A percentile compares a stretch with the other conserved stretches of the same genome.
phyloP scores from a whole-genome alignment of 30 jellyfish, hydroid and myxozoan genomes.

The Rhopilema esculentum region DNA sequence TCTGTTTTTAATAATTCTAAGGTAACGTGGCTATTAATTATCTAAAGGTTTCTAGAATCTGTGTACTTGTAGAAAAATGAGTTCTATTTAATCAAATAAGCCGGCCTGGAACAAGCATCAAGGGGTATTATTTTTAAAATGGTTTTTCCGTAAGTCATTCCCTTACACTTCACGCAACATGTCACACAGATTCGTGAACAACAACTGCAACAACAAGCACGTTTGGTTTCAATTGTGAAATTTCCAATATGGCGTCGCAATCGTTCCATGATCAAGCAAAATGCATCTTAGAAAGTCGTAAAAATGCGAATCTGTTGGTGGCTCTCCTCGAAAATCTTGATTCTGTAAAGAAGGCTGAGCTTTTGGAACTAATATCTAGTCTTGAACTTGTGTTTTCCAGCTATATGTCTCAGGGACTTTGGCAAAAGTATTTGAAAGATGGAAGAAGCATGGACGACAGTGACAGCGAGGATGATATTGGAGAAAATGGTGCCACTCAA shows the following conservation, averaged over 20 bases:
- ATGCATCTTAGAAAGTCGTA: slow-evolving; percentile 44
- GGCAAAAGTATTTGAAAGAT: slow-evolving; percentile 48
- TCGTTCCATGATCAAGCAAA: slow-evolving; percentile 38
- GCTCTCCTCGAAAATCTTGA: slow-evolving; percentile 48
- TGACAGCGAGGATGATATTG: background rate
- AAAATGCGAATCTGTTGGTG: slow-evolving; percentile 67
- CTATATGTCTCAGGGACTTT: slow-evolving; percentile 21
- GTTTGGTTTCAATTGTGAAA: background rate
- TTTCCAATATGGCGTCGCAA: slow-evolving; percentile 57
- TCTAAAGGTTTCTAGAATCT: too few relatives aligned
- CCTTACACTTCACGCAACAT: too few relatives aligned
- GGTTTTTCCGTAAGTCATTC: too few relatives aligned
- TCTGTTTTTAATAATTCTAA: too few relatives aligned
- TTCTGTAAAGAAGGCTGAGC: slow-evolving; percentile 5
- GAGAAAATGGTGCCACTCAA: background rate
- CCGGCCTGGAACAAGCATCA: too few relatives aligned
- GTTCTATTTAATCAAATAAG: too few relatives aligned
- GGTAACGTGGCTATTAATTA: too few relatives aligned
- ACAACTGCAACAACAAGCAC: slow-evolving; percentile 31
- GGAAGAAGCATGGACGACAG: background rate
- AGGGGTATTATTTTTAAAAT: too few relatives aligned
- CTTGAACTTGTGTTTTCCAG: slow-evolving; percentile 38
- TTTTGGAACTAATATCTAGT: slow-evolving; percentile 14
- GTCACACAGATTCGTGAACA: too few relatives aligned
- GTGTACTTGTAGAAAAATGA: too few relatives aligned